Percentiles rank a stretch among this genome's conserved stretches.
phyloP scores from a whole-genome alignment of 2,888 invertebrate species.

The Steinernema scapterisci region DNA sequence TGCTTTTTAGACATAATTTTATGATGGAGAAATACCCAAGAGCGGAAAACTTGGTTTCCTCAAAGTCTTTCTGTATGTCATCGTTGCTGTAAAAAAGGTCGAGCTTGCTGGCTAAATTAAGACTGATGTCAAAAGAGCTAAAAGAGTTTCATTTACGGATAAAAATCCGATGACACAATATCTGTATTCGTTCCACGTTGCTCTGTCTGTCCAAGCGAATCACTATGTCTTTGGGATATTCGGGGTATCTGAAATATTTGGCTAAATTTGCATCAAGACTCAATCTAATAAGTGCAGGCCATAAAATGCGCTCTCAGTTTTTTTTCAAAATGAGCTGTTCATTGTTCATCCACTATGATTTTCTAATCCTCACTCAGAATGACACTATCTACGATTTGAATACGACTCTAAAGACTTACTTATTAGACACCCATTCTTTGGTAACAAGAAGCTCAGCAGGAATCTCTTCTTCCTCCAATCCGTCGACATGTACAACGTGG shows the following conservation, averaged over 20 bases:
- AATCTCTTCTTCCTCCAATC: neutral
- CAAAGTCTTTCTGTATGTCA: neutral
- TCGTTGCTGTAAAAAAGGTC: conserved; percentile 10
- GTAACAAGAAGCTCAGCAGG: neutral
- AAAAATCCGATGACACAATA: conserved; percentile 37
- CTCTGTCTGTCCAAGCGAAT: conserved; percentile 26
- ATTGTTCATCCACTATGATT: no score
- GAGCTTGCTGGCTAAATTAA: conserved; percentile 6
- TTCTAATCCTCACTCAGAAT: no score
- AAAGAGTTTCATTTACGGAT: conserved; percentile 31
- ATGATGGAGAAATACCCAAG: conserved; percentile 22
- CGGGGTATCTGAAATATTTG: conserved; percentile 33
- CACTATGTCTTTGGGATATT: conserved; percentile 27
- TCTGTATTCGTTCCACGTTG: conserved; percentile 34
- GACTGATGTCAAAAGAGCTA: neutral
- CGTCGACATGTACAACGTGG: conserved; percentile 8
- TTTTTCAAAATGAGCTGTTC: no score
- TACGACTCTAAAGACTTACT: neutral
- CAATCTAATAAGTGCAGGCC: neutral
- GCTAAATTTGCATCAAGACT: no score
- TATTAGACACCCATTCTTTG: conserved; percentile 5
- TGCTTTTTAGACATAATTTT: neutral
- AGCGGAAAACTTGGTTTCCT: neutral
- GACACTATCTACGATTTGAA: no score
- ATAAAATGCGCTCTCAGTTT: no score